These are phyloP conservation scores for Microcebus jonahi DNA, from an alignment of 2,113 vertebrate genomes.

Conservation along the genomic window DNA sequence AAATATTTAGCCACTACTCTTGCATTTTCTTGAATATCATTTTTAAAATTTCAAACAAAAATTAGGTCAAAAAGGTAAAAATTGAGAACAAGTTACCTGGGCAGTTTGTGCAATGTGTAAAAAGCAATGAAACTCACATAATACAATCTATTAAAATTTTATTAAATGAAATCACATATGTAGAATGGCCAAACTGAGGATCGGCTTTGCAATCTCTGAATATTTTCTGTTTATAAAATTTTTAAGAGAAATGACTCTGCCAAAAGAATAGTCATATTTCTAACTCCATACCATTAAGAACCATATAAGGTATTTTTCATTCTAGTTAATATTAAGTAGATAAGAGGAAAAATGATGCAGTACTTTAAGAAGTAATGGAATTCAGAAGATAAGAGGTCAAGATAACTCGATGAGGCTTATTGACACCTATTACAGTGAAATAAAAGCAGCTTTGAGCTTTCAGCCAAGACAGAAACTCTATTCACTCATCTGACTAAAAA, in stretches of 20 bases:
- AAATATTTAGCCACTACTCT: background rate
- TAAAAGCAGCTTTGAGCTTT: background rate
- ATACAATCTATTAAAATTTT: background rate
- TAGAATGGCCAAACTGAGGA: background rate
- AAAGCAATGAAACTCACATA: background rate
- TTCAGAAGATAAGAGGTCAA: background rate
- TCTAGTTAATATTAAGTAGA: background rate
- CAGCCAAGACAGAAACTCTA: background rate
- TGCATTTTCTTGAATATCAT: background rate
- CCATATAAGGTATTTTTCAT: background rate
- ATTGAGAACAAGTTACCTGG: background rate
- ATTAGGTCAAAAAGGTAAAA: background rate
- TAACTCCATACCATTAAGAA: background rate
- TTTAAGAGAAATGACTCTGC: background rate
- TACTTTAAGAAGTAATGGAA: background rate
- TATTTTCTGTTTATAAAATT: background rate
- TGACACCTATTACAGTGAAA: background rate
- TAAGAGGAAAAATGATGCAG: background rate
- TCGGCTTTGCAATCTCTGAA: background rate
- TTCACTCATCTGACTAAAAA: background rate
- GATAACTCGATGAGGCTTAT: background rate
- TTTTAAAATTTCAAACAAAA: conserved; percentile 11
- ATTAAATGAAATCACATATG: background rate
- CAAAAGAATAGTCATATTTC: background rate
- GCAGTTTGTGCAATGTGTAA: background rate